A percentile compares a stretch with the other conserved stretches of the same genome.
These are phyloP conservation scores for Ptychobarbus kaznakovi DNA, from an alignment of 2,797 vertebrate genomes.

Conservation along the genomic window DNA sequence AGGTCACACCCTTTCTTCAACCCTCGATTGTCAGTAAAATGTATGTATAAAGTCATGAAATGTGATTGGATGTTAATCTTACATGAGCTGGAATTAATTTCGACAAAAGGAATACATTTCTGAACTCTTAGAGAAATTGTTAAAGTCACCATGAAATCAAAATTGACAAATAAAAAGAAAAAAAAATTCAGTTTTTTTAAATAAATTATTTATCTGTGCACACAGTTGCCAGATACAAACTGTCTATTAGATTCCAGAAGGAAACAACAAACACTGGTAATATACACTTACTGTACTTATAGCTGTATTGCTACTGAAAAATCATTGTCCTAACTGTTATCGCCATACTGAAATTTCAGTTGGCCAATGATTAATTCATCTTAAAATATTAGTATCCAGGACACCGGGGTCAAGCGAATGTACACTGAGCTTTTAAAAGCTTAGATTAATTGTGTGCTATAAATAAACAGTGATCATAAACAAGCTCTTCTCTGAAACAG, in stretches of 20 bases:
- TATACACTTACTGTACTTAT: background rate
- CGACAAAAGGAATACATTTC: background rate
- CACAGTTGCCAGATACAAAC: background rate
- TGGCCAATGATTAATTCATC: background rate
- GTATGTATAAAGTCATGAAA: background rate
- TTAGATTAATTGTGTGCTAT: background rate
- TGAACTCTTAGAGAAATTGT: background rate
- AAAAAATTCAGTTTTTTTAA: too few species aligned
- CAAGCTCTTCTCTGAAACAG: background rate
- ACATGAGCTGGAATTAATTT: background rate
- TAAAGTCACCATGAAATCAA: background rate
- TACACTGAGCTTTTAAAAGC: background rate
- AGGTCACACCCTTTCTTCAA: background rate
- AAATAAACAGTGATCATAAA: background rate
- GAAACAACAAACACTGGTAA: background rate
- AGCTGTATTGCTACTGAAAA: background rate
- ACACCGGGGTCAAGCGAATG: background rate
- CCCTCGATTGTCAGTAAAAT: background rate
- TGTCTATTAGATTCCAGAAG: background rate
- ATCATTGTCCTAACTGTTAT: background rate
- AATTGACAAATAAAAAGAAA: background rate
- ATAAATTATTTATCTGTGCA: background rate
- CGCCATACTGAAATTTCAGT: background rate
- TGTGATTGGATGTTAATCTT: background rate
- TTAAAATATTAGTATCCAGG: background rate